A percentile compares a stretch with the other conserved stretches of the same genome.
These are phyloP conservation scores for Silurus asotus DNA, from an alignment of 2,113 vertebrate genomes.

Conservation along the genomic window DNA sequence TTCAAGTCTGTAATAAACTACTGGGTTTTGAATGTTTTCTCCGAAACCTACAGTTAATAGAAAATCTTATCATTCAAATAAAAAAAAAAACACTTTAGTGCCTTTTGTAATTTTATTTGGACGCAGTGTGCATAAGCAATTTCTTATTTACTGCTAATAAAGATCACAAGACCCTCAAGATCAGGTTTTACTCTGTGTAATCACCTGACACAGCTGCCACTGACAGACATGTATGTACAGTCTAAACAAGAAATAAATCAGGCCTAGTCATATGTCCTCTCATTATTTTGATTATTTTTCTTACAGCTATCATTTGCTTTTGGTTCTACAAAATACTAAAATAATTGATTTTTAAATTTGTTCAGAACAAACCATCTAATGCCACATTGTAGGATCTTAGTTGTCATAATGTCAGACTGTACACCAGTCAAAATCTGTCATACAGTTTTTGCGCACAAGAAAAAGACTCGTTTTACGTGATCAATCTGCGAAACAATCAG, in stretches of 20 bases:
- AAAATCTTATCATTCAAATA: background rate
- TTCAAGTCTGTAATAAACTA: background rate
- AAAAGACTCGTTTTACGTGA: too few relatives aligned
- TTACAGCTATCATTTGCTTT: background rate
- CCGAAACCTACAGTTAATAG: background rate
- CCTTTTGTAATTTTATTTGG: background rate
- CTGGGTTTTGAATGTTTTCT: background rate
- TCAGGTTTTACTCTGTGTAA: background rate
- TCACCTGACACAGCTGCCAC: background rate
- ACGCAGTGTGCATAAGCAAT: background rate
- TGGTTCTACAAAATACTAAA: background rate
- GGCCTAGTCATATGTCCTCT: background rate
- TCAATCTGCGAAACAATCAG: too few relatives aligned
- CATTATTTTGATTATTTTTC: background rate
- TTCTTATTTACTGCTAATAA: background rate
- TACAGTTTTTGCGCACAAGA: too few relatives aligned
- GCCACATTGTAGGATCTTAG: too few relatives aligned
- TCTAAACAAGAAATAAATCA: background rate
- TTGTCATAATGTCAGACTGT: too few relatives aligned
- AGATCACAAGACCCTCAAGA: background rate
- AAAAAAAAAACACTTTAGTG: background rate
- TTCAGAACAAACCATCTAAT: background rate
- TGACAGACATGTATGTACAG: background rate
- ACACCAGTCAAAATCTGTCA: too few relatives aligned
- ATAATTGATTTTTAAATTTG: background rate